Percentiles rank a stretch among this genome's conserved stretches.
Conservation (phyloP, 2,888 invertebrate species). For the Nomada flava region DNA sequence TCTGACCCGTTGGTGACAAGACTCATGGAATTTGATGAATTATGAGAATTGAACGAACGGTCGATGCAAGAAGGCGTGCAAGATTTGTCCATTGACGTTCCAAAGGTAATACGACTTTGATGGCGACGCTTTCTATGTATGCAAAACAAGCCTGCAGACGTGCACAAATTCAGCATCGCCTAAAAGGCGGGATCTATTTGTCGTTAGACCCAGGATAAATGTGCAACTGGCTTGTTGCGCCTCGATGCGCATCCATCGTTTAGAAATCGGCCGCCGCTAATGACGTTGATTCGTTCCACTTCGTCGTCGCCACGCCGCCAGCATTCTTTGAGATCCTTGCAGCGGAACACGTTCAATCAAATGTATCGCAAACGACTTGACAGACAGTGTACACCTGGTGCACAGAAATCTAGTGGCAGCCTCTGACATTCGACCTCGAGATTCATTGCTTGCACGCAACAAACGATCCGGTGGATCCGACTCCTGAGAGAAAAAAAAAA, state of each 20-base stretch:
- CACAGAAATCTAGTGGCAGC: constrained; percentile 32
- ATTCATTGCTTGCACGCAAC: not conserved
- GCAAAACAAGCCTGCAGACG: constrained; percentile 49
- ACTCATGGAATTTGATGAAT: too few species aligned
- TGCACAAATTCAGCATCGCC: constrained; percentile 6
- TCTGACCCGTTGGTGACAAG: too few species aligned
- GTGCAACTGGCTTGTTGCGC: constrained; percentile 55
- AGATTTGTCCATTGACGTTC: constrained; percentile 36
- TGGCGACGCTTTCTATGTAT: constrained; percentile 41
- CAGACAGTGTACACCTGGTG: constrained; percentile 58
- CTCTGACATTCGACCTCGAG: constrained; percentile 1
- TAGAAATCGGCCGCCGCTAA: constrained; percentile 68
- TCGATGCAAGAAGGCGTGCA: constrained; percentile 14
- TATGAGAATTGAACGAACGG: too few species aligned
- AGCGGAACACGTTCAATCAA: constrained; percentile 54
- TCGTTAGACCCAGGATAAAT: constrained; percentile 64
- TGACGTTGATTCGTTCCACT: constrained; percentile 78
- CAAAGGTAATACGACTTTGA: constrained; percentile 61
- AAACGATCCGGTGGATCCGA: not conserved
- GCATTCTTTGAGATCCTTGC: constrained; percentile 57
- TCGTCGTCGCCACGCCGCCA: constrained; percentile 51
- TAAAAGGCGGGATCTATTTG: constrained; percentile 67
- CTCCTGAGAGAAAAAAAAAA: too few species aligned
- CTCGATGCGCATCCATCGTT: constrained; percentile 62
- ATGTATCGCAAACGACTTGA: constrained; percentile 44